Evolutionary conservation across 2,797 vertebrate genomes (phyloP).

Genomic region (Poeciliopsis presidionis): DNA sequence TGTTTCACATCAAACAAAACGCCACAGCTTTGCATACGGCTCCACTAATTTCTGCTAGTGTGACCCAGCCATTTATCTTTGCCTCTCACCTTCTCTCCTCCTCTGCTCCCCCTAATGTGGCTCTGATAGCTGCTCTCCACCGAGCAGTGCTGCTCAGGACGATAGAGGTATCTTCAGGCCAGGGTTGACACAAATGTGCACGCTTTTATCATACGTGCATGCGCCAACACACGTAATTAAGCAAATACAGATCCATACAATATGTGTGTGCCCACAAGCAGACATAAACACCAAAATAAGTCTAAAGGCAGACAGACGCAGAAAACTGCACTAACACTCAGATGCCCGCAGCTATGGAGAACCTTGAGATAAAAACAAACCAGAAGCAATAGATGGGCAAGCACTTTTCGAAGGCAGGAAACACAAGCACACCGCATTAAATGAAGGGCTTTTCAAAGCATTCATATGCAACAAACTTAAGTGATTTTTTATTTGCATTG

Average conservation of each 20-base stretch:
- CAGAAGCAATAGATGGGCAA: constrained; percentile 64
- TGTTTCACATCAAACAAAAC: constrained; percentile 84
- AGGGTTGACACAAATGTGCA: constrained; percentile 41
- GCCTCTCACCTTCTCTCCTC: constrained; percentile 71
- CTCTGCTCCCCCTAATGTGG: constrained; percentile 62
- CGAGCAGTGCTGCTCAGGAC: constrained; percentile 66
- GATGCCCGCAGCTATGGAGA: constrained; percentile 70
- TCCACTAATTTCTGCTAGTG: constrained; percentile 81
- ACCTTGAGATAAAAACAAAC: constrained; percentile 79
- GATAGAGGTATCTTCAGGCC: constrained; percentile 63
- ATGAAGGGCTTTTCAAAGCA: constrained; percentile 52
- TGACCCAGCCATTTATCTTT: constrained; percentile 79
- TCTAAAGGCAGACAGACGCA: constrained; percentile 46
- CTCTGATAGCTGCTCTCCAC: constrained; percentile 71
- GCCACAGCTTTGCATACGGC: constrained; percentile 80
- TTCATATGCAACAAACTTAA: constrained; percentile 60
- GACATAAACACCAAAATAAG: constrained; percentile 27
- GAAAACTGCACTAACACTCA: constrained; percentile 59
- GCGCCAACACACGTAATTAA: constrained; percentile 9
- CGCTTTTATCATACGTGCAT: not conserved
- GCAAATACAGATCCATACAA: constrained; percentile 16
- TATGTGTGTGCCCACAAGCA: constrained; percentile 26
- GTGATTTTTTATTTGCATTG: constrained; percentile 33
- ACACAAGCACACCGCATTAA: constrained; percentile 61
- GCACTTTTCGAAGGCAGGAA: constrained; percentile 48